phyloP scores from a whole-genome alignment of 2,888 invertebrate genomes.

The Acanthopleura granulata region DNA sequence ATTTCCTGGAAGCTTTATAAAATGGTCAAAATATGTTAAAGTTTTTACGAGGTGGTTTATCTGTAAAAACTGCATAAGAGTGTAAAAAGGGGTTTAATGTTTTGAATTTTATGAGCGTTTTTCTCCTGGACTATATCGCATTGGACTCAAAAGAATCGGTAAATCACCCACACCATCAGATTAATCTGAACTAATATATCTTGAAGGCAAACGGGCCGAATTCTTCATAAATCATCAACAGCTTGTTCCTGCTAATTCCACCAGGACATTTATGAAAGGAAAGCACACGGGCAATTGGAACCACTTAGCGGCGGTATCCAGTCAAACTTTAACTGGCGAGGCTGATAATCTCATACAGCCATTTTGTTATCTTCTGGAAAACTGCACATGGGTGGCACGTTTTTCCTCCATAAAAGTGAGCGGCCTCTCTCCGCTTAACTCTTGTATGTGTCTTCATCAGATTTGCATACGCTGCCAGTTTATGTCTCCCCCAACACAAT shows the following conservation, averaged over 20 bases:
- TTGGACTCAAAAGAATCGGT: neutral
- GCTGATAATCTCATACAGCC: slow-evolving; percentile 1
- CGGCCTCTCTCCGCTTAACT: neutral
- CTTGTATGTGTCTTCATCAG: no score
- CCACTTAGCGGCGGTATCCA: neutral
- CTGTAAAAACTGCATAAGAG: neutral
- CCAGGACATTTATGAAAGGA: neutral
- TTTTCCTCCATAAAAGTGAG: neutral
- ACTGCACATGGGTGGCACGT: slow-evolving; percentile 13
- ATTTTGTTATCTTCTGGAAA: neutral
- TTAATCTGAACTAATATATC: neutral
- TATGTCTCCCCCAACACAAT: no score
- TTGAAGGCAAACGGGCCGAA: neutral
- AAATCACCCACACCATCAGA: neutral
- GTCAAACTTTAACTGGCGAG: neutral
- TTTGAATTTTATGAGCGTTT: neutral
- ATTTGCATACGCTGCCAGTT: no score
- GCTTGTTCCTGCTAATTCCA: neutral
- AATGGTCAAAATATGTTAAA: neutral
- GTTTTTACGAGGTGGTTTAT: neutral
- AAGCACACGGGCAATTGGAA: slow-evolving; percentile 1
- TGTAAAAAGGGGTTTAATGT: slow-evolving; percentile 8
- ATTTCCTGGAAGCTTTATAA: neutral
- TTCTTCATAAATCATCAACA: neutral
- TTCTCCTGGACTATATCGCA: neutral